Evolutionary conservation across 2,888 invertebrate genomes (phyloP).

Genomic region (Drosophila meridionalis): DNA sequence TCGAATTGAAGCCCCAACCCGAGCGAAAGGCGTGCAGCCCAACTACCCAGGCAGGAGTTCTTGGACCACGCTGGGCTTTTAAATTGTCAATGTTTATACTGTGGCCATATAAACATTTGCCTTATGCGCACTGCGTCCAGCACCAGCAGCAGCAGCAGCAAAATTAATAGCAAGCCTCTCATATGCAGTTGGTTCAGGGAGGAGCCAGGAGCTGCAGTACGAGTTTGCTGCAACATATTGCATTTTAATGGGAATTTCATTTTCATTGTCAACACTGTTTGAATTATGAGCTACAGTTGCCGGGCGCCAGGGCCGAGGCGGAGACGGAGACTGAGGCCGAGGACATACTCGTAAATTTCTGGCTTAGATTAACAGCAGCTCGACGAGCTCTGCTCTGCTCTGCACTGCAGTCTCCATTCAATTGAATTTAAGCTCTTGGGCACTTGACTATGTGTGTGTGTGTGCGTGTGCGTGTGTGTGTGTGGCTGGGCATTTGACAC

Average conservation of each 20-base stretch:
- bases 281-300: conserved; percentile 67
- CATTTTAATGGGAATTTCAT: conserved; percentile 78
- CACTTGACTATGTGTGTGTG: conserved; percentile 19
- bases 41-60: conserved; percentile 10
- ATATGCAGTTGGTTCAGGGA: not conserved
- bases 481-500: conserved; percentile 69
- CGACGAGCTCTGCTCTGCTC: conserved; percentile 4
- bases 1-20: not conserved
- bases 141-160: conserved; percentile 9
- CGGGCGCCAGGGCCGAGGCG: conserved; percentile 1
- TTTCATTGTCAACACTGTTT: conserved; percentile 78
- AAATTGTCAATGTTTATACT: conserved; percentile 61
- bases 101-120: conserved; percentile 58
- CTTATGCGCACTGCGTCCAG: conserved; percentile 39
- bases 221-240: conserved; percentile 74
- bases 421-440: conserved; percentile 59
- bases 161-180: conserved; percentile 27
- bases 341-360: conserved; percentile 64
- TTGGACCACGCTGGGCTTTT: conserved; percentile 23
- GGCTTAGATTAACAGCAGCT: conserved; percentile 63
- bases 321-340: conserved; percentile 8
- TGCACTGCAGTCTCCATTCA: conserved; percentile 52
- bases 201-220: not conserved
- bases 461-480: conserved; percentile 14
- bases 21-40: not conserved